phyloP scores from a whole-genome alignment of 2,113 vertebrate genomes.

The Lucifuga dentata region DNA sequence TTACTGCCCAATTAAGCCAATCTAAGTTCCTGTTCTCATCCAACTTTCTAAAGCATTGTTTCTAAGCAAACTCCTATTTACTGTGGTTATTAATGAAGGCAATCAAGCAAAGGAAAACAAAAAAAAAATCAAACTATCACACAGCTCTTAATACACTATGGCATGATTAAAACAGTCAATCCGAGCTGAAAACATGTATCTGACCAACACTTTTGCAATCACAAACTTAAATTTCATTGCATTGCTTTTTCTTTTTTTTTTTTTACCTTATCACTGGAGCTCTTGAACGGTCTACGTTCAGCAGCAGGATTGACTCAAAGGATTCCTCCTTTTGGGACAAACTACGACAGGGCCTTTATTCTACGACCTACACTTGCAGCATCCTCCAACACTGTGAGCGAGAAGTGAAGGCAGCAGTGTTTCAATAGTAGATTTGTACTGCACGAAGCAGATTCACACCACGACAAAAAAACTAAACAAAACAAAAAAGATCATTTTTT shows the following conservation, averaged over 20 bases:
- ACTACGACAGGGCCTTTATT: conserved; percentile 99
- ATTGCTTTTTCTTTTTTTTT: conserved; percentile 47
- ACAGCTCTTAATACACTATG: conserved; percentile 60
- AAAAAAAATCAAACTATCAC: conserved; percentile 33
- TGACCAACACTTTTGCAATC: conserved; percentile 78
- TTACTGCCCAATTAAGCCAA: conserved; percentile 42
- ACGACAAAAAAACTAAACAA: conserved; percentile 53
- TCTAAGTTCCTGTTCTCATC: conserved; percentile 79
- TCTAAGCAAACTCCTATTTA: conserved; percentile 49
- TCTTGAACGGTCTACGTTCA: conserved; percentile 98
- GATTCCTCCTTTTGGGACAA: conserved; percentile 96
- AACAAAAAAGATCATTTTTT: conserved; percentile 46
- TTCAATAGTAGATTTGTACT: conserved; percentile 78
- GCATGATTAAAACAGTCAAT: conserved; percentile 49
- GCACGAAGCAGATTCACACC: conserved; percentile 79
- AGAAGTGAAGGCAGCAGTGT: conserved; percentile 99
- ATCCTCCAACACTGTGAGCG: conserved; percentile 99
- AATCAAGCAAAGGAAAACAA: conserved; percentile 29
- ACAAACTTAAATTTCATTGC: conserved; percentile 69
- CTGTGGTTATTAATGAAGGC: conserved; percentile 48
- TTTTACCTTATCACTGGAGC: conserved; percentile 98
- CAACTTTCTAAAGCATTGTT: conserved; percentile 74
- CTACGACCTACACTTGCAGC: conserved; percentile 99
- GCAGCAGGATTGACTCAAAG: conserved; percentile 98
- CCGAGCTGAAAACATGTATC: conserved; percentile 62